phyloP scores from a whole-genome alignment of 2,113 vertebrate species.

The Gnathonemus longibarbis region DNA sequence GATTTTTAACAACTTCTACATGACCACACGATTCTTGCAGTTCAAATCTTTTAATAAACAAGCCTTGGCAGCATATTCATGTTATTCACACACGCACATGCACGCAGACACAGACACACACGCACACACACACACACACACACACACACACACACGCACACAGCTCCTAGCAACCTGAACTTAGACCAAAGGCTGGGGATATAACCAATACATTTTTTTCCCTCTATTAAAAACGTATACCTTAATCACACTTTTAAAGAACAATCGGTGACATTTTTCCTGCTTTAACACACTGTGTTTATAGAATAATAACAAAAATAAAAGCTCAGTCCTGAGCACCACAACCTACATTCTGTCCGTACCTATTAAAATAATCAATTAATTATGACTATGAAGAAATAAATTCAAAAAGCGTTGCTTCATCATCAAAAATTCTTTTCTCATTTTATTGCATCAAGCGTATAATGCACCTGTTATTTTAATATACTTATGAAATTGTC shows the following conservation, averaged over 20 bases:
- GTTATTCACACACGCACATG: not conserved
- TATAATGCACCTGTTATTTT: not conserved
- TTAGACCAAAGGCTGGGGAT: not conserved
- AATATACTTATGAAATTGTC: not conserved
- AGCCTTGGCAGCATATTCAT: not conserved
- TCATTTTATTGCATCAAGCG: not conserved
- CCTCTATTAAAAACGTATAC: not conserved
- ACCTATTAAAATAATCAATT: not conserved
- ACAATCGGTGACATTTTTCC: not conserved
- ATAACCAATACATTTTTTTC: too few relatives aligned
- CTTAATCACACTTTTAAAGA: not conserved
- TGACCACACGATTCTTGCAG: not conserved
- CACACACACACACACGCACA: not conserved
- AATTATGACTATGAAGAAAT: not conserved
- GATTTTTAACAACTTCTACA: not conserved
- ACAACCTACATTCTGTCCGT: not conserved
- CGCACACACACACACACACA: not conserved
- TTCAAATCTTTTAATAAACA: not conserved
- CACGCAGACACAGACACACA: not conserved
- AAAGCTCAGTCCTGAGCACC: not conserved
- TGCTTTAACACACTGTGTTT: not conserved
- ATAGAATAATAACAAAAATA: not conserved
- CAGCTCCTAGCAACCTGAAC: not conserved
- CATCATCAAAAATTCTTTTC: not conserved
- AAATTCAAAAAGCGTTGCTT: not conserved